Percentiles rank a stretch among this genome's conserved stretches.
Conservation (phyloP, 2,113 vertebrate genomes). For the Crocuta crocuta region DNA sequence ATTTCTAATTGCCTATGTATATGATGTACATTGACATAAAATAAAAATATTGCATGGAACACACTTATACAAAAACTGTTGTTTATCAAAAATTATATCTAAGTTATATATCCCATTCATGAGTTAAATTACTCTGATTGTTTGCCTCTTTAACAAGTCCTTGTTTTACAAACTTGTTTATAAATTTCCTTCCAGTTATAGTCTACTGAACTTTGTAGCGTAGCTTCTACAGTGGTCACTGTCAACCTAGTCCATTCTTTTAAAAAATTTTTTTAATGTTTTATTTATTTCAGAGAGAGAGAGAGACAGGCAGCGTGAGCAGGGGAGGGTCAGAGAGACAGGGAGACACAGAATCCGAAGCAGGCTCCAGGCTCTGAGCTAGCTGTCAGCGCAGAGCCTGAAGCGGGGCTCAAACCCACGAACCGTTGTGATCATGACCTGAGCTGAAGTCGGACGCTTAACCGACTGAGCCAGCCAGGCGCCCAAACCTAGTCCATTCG, state of each 20-base stretch:
- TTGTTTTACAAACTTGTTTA: constrained; percentile 29
- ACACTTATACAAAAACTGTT: not conserved
- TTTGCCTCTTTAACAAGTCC: not conserved
- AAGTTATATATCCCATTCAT: not conserved
- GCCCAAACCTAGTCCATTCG: not conserved
- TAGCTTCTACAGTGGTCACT: not conserved
- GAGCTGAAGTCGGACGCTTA: too few relatives aligned
- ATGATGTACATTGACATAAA: not conserved
- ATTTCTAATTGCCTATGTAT: not conserved
- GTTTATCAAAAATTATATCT: not conserved
- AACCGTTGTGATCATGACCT: too few relatives aligned
- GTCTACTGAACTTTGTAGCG: not conserved
- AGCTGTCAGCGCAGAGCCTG: too few relatives aligned
- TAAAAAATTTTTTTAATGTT: too few relatives aligned
- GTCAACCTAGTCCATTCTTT: not conserved
- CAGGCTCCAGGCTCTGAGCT: too few relatives aligned
- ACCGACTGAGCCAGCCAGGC: too few relatives aligned
- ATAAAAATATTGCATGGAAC: not conserved
- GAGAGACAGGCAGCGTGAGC: too few relatives aligned
- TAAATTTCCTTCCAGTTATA: not conserved
- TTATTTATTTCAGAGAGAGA: too few relatives aligned
- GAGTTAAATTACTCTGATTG: not conserved
- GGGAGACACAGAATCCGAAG: too few relatives aligned
- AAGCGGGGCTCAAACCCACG: too few relatives aligned
- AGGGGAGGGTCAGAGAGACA: too few relatives aligned